A percentile compares a stretch with the other conserved stretches of the same genome.
Evolutionary conservation across 2,888 invertebrate species (phyloP).

Genomic region (Gryllus longicercus): DNA sequence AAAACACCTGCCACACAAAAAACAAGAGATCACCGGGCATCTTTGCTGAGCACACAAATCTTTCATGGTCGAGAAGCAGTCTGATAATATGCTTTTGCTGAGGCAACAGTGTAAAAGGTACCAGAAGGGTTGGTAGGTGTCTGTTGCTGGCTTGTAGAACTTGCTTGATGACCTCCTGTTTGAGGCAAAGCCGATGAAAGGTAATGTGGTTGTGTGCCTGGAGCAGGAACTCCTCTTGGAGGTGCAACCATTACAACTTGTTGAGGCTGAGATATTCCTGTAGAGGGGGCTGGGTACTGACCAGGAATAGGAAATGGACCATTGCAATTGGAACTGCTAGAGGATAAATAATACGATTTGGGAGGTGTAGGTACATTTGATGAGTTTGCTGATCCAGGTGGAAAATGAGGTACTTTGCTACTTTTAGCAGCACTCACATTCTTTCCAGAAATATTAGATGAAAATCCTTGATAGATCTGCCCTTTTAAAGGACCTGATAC

Average conservation of each 20-base stretch:
- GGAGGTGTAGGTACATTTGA: neutral
- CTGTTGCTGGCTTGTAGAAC: conserved; percentile 24
- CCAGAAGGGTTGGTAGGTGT: conserved; percentile 20
- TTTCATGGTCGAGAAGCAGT: conserved; percentile 22
- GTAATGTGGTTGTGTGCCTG: conserved; percentile 5
- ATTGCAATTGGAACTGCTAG: neutral
- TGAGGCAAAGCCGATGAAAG: neutral
- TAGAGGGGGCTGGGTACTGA: conserved; percentile 19
- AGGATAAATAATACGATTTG: neutral
- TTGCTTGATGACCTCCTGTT: conserved; percentile 11
- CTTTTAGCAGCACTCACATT: neutral
- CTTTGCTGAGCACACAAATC: neutral
- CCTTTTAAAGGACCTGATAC: neutral
- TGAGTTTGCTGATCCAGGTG: neutral
- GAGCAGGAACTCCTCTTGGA: conserved; percentile 12
- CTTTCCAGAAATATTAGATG: neutral
- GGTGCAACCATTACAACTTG: conserved; percentile 22
- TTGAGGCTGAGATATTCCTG: conserved; percentile 19
- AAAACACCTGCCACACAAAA: neutral
- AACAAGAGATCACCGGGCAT: neutral
- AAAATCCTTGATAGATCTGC: neutral
- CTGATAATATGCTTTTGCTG: conserved; percentile 36
- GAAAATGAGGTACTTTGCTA: neutral
- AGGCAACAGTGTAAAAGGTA: conserved; percentile 34
- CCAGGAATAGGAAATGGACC: conserved; percentile 12